Conservation (phyloP, 2,797 vertebrate genomes). For the Myotis findleyi region DNA sequence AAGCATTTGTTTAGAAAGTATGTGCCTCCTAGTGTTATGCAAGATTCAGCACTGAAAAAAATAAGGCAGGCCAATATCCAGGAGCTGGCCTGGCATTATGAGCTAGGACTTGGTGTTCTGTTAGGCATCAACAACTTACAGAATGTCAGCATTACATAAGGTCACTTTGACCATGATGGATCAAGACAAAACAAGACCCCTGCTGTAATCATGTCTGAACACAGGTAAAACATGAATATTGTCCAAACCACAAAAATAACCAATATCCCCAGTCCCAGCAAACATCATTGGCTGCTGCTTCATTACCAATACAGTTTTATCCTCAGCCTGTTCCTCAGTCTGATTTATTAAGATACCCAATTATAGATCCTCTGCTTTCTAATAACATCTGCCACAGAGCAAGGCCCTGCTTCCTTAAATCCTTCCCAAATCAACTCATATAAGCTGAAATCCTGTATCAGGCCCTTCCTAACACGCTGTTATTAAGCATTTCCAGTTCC, state of each 20-base stretch:
- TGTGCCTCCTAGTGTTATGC: background rate
- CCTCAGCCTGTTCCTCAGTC: background rate
- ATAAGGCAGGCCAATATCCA: background rate
- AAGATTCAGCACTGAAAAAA: background rate
- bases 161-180: background rate
- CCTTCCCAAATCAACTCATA: background rate
- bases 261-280: background rate
- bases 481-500: background rate
- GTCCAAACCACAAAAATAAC: background rate
- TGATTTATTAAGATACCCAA: background rate
- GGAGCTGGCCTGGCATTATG: background rate
- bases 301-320: background rate
- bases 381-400: background rate
- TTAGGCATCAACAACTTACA: background rate
- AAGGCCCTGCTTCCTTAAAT: background rate
- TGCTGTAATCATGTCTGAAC: background rate
- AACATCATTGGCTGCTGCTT: background rate
- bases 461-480: background rate
- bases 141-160: background rate
- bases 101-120: background rate
- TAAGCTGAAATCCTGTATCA: background rate
- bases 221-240: background rate
- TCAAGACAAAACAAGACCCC: background rate
- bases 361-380: background rate
- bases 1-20: constrained; percentile 18